Percentiles rank a stretch among this genome's conserved stretches.
Evolutionary conservation across 2,888 invertebrate species (phyloP).

Genomic region (Heliconius sara): DNA sequence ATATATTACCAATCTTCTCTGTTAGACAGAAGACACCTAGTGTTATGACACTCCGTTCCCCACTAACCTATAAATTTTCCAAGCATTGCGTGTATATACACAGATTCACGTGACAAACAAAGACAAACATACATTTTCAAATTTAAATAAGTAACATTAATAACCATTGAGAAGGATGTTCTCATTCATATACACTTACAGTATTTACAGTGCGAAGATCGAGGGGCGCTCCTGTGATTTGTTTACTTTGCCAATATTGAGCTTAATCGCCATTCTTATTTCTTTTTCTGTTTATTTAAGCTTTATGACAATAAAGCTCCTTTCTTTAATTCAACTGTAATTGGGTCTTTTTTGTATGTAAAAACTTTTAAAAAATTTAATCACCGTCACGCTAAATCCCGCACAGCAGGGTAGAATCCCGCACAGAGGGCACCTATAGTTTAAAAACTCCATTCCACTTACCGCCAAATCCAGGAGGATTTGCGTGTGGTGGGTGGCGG

Average conservation of each 20-base stretch:
- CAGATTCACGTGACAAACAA: neutral
- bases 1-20: too few species aligned
- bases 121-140: neutral
- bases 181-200: conserved; percentile 22
- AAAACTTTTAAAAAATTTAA: neutral
- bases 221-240: conserved; percentile 59
- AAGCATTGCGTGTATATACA: too few species aligned
- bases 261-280: conserved; percentile 73
- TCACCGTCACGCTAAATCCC: neutral
- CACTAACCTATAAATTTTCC: too few species aligned
- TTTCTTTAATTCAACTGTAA: conserved; percentile 4
- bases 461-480: too few species aligned
- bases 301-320: conserved; percentile 20
- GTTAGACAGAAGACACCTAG: too few species aligned
- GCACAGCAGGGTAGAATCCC: neutral
- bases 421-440: neutral
- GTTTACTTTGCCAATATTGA: conserved; percentile 71
- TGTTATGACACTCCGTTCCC: too few species aligned
- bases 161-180: neutral
- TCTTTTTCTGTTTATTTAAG: conserved; percentile 53
- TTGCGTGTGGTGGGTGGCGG: too few species aligned
- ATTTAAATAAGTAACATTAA: neutral
- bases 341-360: neutral
- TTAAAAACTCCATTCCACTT: neutral
- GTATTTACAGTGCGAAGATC: conserved; percentile 69